Evolutionary conservation across 2,113 vertebrate species (phyloP).

Genomic region (Pagrus major): DNA sequence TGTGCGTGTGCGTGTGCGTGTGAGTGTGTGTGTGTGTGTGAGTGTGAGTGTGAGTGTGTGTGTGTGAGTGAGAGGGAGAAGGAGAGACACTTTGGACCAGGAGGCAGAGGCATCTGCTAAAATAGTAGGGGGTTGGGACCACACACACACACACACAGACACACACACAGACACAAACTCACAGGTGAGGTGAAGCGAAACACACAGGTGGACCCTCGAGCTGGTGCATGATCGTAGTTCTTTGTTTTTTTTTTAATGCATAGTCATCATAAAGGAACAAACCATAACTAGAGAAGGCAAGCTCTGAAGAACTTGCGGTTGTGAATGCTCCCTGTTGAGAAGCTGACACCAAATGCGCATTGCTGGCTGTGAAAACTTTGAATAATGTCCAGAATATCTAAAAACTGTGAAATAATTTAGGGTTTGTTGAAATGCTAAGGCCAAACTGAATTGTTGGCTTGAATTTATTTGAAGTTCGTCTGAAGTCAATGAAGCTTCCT

Average conservation of each 20-base stretch:
- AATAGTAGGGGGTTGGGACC: conserved; percentile 48
- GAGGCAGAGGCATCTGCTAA: conserved; percentile 58
- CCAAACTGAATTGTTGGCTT: no score
- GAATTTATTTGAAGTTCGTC: no score
- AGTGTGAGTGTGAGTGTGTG: background rate
- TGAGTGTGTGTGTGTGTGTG: conserved; percentile 4
- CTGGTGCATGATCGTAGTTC: background rate
- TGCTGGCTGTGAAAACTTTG: no score
- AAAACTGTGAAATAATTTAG: no score
- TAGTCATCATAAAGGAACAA: background rate
- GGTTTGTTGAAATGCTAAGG: no score
- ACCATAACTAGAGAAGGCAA: no score
- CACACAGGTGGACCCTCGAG: conserved; percentile 34
- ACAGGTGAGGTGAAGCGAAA: conserved; percentile 30
- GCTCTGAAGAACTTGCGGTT: no score
- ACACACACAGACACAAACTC: conserved; percentile 20
- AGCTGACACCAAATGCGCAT: no score
- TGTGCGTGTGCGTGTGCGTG: background rate
- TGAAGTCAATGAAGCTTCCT: no score
- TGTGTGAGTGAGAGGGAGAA: background rate
- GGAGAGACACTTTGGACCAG: conserved; percentile 38
- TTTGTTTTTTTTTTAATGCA: background rate
- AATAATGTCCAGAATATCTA: no score
- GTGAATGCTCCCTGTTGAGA: no score
- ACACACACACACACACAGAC: conserved; percentile 15